Conservation (phyloP, 2,797 vertebrate species). For the Phrynocephalus forsythii region DNA sequence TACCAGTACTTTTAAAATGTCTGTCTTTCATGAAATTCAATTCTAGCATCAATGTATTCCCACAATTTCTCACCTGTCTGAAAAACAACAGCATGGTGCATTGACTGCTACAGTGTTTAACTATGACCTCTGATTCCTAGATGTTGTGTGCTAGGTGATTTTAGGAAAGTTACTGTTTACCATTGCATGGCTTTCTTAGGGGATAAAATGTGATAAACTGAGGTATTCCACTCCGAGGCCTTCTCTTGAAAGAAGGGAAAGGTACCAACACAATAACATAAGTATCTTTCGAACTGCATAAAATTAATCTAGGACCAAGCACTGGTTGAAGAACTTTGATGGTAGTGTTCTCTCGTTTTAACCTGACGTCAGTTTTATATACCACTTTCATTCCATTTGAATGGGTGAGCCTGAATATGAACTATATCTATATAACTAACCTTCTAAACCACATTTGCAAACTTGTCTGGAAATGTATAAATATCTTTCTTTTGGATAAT, state of each 20-base stretch:
- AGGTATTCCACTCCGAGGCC: background rate
- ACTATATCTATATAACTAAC: background rate
- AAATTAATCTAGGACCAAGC: background rate
- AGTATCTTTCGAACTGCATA: background rate
- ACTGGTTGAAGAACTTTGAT: background rate
- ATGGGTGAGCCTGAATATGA: background rate
- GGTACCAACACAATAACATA: background rate
- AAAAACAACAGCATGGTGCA: background rate
- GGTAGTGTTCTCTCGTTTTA: background rate
- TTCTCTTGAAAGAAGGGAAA: background rate
- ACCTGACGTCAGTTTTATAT: background rate
- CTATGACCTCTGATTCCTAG: background rate
- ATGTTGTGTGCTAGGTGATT: background rate
- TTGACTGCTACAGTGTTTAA: background rate
- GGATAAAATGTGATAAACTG: background rate
- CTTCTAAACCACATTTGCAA: background rate
- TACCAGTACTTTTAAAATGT: background rate
- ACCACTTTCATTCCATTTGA: background rate
- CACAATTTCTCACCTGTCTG: background rate
- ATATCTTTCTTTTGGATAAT: conserved; percentile 8
- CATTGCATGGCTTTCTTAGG: background rate
- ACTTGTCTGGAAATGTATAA: conserved; percentile 18
- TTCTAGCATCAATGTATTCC: background rate
- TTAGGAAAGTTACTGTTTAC: background rate
- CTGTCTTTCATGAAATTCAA: background rate